Evolutionary conservation across 2,797 vertebrate species (phyloP), one percentile per base, ranked within the genome.

Genomic region (Tiaroga cobitis): DNA sequence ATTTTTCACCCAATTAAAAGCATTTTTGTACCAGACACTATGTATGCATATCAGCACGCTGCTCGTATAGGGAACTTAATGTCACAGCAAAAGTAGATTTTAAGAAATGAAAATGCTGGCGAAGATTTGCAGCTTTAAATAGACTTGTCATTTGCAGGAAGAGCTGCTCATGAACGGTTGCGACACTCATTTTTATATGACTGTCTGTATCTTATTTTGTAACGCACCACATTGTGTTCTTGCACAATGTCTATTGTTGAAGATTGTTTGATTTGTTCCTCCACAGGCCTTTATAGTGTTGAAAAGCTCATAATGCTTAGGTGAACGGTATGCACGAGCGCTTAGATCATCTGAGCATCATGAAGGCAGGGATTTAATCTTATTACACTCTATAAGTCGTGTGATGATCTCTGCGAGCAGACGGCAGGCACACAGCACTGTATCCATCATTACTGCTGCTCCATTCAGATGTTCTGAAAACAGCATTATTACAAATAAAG

Each of bases 351-450:
- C 76, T 63, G 37, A 4, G n/a, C 54, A 78, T 63, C 37, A 63
- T 19, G 11, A 78, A 78, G 54, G 16, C 76, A 43, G 54, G n/a
- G 3, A 78, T 78, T 56, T 80, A 32, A 80, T 80, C 61, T 32
- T 9, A 80, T 49, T 65, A 80, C n/a, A 19, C 37, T 29, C 76
- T 65, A 8, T 13, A 79, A 78, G 37, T 46, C 18, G 1, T 46
- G 59, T 43, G 77, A 79, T 79, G 46, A 79, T 79, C 77, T 79
- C 59, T 79, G 18, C 59, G 63, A 43, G 77, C 54, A 59, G 26
- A 24, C 41, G 16, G 26, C 46, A 34, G 73, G 9, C 21, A 1
- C 54, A 59, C 15, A 0, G 75, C 54, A 41, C 75, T 18, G n/a
- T 63, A 26, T 59, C 75, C 11, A 26, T 63, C 13, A 16, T 15